Evolutionary conservation across 2,888 invertebrate genomes (phyloP), one percentile per base, ranked within the genome.

Genomic region (Harpagoxenus sublaevis): DNA sequence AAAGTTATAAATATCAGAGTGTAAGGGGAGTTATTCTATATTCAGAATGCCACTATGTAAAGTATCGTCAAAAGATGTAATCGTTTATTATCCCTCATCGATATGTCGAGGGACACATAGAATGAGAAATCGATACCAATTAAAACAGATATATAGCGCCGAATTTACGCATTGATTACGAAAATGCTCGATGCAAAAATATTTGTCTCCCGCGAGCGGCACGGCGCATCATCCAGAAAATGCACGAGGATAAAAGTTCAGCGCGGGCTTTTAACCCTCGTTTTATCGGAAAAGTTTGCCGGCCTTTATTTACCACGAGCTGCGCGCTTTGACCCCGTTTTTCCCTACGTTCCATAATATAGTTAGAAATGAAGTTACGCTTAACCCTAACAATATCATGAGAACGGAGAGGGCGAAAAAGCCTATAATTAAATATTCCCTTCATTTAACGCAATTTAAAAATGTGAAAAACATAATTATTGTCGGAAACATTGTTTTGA

Each of bases 331-430:
- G 73, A 81, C 79, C 79, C 60, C 79, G 79, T 81, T 81, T 77
- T 60, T 60, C 79, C 57, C 79, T 71, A 71, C 79, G 79, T 81
- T 71, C 79, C 48, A 55, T 81, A 81, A 81, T 81, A 71, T 73
- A 81, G 79, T 81, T 81, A 71, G 79, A 81, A 81, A 81, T 81
- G 79, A 81, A 81, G 79, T 81, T 81, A 81, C 79, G 79, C 79
- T 81, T 81, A 73, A 73, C 73, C 79, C 73, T 81, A 73, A 71
- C 79, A 55, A 60, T 60, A 81, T 60, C 73, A 60, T 60, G 73
- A 73, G 31, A 39, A 71, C 9, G 48, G 42, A 53, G 48, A 35
- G 51, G 51, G 39, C 51, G 35, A 3, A 53, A 53, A n/a, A 35
- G 23, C 15, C 35, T 12, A 28, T 71, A 51, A 81, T 81, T 81